Evolutionary conservation across 2,113 vertebrate genomes (phyloP), one percentile per base, ranked within the genome.

Genomic region (Castor canadensis): DNA sequence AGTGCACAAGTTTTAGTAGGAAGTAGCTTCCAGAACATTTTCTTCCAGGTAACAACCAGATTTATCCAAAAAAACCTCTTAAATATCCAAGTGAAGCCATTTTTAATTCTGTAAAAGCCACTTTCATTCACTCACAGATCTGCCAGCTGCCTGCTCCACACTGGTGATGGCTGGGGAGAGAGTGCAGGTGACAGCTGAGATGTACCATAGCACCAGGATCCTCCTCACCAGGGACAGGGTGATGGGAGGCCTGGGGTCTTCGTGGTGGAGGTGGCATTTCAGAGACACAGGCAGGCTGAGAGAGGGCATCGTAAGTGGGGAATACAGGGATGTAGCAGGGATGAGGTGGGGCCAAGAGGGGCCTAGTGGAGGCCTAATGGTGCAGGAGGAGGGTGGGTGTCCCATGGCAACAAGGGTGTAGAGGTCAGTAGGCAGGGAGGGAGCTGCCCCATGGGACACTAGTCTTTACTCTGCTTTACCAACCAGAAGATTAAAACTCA

Each of bases 391-490:
- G n/a, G 26, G 7, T 56, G 45, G 40, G 8, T 40, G 62, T n/a
- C n/a, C n/a, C n/a, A n/a, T n/a, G n/a, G n/a, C n/a, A n/a, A n/a
- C n/a, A n/a, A n/a, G n/a, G 28, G 35, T 32, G 6, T 38, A 19
- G 17, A 66, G 47, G 60, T 20, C 38, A 49, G 32, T 49, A 38
- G 56, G 22, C 12, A 69, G 26, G 30, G 26, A 56, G 28, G 35
- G 45, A 11, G 12, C 19, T 1, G 30, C 19, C 9, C 1, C 49
- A 20, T 28, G 13, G 40, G 4, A 8, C 35, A 2, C 43, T 24
- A 22, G 62, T 81, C 38, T 4, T 45, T 32, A 17, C 43, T 24
- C n/a, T 56, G 28, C 7, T 47, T 62, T 9, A 6, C 5, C 43
- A 32, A 5, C 12, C 49, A 9, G 73, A 45, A 86, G 54, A 66